Evolutionary conservation across 2,797 vertebrate genomes (phyloP).

Genomic region (Furcifer pardalis): DNA sequence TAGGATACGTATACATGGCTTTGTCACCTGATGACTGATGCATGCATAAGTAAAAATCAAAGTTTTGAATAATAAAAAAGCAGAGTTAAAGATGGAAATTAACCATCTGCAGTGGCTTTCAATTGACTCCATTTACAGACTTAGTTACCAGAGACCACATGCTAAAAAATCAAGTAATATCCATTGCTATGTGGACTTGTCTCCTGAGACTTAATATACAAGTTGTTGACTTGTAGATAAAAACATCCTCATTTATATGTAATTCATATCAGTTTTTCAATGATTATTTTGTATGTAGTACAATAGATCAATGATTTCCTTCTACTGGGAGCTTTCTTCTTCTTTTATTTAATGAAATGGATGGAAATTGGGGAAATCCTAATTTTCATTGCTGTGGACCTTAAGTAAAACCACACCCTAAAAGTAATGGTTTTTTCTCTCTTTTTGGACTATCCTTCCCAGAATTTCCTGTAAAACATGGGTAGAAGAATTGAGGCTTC

Average conservation of each 20-base stretch:
- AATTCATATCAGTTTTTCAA: neutral
- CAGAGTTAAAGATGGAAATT: neutral
- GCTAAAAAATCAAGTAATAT: neutral
- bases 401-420: neutral
- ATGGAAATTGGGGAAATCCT: neutral
- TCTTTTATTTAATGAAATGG: neutral
- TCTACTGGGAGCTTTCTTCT: neutral
- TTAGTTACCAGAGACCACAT: neutral
- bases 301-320: neutral
- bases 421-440: neutral
- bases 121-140: neutral
- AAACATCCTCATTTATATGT: neutral
- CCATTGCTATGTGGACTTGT: neutral
- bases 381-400: neutral
- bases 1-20: accelerated
- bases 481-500: no score
- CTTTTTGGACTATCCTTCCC: no score
- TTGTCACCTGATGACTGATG: neutral
- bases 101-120: neutral
- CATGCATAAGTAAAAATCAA: neutral
- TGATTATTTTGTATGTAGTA: neutral
- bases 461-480: no score
- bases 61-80: no score
- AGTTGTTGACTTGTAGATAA: neutral
- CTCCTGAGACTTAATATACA: neutral